Evolutionary conservation across 2,113 vertebrate genomes (phyloP), one percentile per base, ranked within the genome.

Genomic region (Steatornis caripensis): DNA sequence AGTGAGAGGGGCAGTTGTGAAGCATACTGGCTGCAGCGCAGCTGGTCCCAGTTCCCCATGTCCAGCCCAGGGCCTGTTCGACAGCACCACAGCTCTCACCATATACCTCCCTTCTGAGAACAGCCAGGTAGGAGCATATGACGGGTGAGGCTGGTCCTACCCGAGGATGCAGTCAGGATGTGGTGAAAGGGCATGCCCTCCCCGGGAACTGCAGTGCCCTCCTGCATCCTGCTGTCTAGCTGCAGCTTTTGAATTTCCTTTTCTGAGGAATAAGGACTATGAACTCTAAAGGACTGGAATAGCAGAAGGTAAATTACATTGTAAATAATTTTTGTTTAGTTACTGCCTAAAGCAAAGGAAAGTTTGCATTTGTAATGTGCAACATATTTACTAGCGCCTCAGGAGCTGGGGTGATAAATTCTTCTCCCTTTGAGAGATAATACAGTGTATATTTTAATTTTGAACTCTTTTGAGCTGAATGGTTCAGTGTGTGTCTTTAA

Each of bases 11-110:
- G 27, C 13, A 4, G 5, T 17, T 37, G 30, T 17, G 54, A 61
- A 85, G 23, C 18, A 48, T 12, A 6, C 14, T 8, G 60, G 16
- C 39, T 89, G 62, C 53, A 68, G 34, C 64, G 58, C 51, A 68
- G 37, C 39, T 61, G 34, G 9, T 81, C 24, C 45, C 15, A 1
- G n/a, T 45, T 72, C 41, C n/a, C 14, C 0, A 0, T 11, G 27
- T 68, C 46, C 21, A 20, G 49, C 23, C 11, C 15, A 45, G 37
- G 37, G 21, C 6, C 66, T 46, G 30, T 74, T 57, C 0, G 9
- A 39, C 21, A 69, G 13, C 45, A 80, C 45, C 19, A 2, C 0
- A 1, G 34, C 41, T 86, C 27, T 81, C 18, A 13, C 15, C 54
- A 13, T 15, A 13, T 10, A 22, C 4, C 2, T 70, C 11, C 2